phyloP scores from a whole-genome alignment of 1,140 invertebrate genomes.

The Prorops nasuta region DNA sequence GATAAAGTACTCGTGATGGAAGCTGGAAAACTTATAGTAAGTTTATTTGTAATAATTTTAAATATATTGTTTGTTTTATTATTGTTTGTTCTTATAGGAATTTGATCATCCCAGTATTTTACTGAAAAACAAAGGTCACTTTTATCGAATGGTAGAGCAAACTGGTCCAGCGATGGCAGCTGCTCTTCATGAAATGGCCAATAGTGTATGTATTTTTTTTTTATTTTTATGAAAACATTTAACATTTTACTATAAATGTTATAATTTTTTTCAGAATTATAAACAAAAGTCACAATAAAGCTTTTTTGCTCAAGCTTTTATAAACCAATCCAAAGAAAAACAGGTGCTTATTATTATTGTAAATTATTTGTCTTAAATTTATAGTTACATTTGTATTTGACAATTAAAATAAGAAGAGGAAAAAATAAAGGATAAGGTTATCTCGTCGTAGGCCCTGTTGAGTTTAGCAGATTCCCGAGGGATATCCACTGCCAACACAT shows the following conservation, averaged over 20 bases:
- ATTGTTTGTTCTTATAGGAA: conserved; percentile 56
- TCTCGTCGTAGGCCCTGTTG: conserved; percentile 37
- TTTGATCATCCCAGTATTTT: conserved; percentile 65
- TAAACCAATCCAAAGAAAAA: too few relatives aligned
- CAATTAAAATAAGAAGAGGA: background rate
- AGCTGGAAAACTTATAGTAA: conserved; percentile 57
- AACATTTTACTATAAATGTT: background rate
- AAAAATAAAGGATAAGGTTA: conserved; percentile 19
- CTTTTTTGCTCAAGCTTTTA: too few relatives aligned
- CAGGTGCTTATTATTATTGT: too few relatives aligned
- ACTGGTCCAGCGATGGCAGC: conserved; percentile 65
- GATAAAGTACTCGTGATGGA: background rate
- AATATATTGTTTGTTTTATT: background rate
- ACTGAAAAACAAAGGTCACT: conserved; percentile 57
- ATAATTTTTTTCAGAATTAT: conserved; percentile 10
- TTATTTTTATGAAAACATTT: background rate
- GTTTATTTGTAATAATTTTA: conserved; percentile 4
- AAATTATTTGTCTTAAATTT: too few relatives aligned
- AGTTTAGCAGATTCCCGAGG: conserved; percentile 30
- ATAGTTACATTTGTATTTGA: too few relatives aligned
- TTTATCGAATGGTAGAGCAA: conserved; percentile 68
- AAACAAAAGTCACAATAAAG: conserved; percentile 1
- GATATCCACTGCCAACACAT: conserved; percentile 24
- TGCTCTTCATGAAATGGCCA: conserved; percentile 62
- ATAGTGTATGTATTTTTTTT: conserved; percentile 56